A percentile compares a stretch with the other conserved stretches of the same genome.
These are phyloP conservation scores for Hypomecis atomaria DNA, from an alignment of 2,888 invertebrate genomes.

Conservation along the genomic window DNA sequence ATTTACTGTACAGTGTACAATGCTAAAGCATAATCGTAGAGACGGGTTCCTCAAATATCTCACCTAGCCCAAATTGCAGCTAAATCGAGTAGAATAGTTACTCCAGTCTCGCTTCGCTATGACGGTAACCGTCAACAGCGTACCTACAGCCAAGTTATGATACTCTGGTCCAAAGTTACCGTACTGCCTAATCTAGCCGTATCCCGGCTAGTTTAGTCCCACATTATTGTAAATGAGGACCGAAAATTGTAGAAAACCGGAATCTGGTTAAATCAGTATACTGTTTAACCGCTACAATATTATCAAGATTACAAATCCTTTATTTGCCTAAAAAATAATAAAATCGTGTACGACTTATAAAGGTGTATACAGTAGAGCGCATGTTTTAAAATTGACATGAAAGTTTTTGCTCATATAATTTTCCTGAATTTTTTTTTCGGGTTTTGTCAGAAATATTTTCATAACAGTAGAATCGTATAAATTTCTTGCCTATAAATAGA, in stretches of 20 bases:
- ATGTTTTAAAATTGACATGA: too few relatives aligned
- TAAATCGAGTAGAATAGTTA: constrained; percentile 7
- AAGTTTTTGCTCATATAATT: too few relatives aligned
- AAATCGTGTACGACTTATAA: too few relatives aligned
- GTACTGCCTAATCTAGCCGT: constrained; percentile 57
- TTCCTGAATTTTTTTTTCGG: too few relatives aligned
- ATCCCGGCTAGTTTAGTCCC: constrained; percentile 52
- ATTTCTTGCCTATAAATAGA: too few relatives aligned
- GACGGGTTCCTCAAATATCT: constrained; percentile 3
- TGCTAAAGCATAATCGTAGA: constrained; percentile 4
- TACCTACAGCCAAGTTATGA: constrained; percentile 19
- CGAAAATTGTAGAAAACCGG: background rate
- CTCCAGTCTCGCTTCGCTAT: constrained; percentile 11
- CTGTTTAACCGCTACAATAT: too few relatives aligned
- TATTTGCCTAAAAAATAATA: too few relatives aligned
- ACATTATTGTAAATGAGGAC: constrained; percentile 27
- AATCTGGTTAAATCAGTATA: background rate
- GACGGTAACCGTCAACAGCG: constrained; percentile 14
- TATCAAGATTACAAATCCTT: too few relatives aligned
- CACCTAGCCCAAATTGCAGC: constrained; percentile 10
- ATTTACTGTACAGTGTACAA: background rate
- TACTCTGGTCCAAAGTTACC: constrained; percentile 38
- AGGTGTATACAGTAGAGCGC: too few relatives aligned
- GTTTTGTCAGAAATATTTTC: too few relatives aligned
- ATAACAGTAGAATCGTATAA: too few relatives aligned